Evolutionary conservation across 2,888 invertebrate genomes (phyloP), one percentile per base, ranked within the genome.

Genomic region (Amblyjoppa fuscipennis): DNA sequence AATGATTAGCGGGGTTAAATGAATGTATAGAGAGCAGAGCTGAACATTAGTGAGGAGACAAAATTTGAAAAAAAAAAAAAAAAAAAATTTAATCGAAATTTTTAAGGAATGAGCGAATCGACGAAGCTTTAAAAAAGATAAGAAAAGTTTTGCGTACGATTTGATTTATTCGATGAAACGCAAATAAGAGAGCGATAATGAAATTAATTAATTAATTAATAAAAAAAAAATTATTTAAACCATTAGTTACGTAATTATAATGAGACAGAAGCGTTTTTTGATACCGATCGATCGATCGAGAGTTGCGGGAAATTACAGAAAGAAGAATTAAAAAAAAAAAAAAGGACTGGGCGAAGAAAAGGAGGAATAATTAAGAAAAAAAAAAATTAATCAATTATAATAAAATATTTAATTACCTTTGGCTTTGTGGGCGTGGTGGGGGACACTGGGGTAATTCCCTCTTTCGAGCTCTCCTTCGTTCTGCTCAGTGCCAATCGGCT

Each of bases 401-500:
- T 45, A 13, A 13, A 45, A 45, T 45, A 13, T 77, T 68, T 49
- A 73, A 80, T 89, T 95, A 95, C 95, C 95, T 95, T 95, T 88
- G 90, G 94, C 92, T 89, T 95, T 93, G 90, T 95, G 94, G 90
- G 95, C 93, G 89, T 95, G 91, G 90, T 95, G 91, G 90, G 93
- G 91, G 89, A 95, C 13, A 81, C 85, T 93, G 88, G 95, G 89
- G 89, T 94, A 89, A 90, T 94, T 91, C 89, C 94, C 91, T 87
- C 93, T 81, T 90, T 92, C 70, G 92, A 74, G 75, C 87, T 91
- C 83, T 93, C 93, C 70, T 91, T 89, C 75, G 95, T 94, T 93
- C 95, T 94, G 91, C 95, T 95, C 81, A 95, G 92, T 34, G 95
- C 94, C 74, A 94, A 90, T 87, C 95, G 94, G 81, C 94, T 94